These are phyloP conservation scores for Lerista edwardsae DNA, from an alignment of 2,797 vertebrate species.

Conservation along the genomic window DNA sequence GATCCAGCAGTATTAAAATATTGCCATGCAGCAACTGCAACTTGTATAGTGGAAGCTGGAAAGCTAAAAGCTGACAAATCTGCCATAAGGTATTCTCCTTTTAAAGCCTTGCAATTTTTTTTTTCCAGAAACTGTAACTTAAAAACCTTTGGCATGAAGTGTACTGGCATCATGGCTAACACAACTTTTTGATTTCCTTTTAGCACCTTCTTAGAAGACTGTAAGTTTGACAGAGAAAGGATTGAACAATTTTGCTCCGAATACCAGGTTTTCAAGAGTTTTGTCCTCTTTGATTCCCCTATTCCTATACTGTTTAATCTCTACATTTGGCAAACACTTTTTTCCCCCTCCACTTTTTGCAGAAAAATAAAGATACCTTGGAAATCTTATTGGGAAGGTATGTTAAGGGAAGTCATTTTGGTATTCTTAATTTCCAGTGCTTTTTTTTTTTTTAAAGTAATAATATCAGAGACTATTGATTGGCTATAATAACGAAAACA, in stretches of 20 bases:
- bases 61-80: conserved; percentile 89
- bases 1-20: conserved; percentile 88
- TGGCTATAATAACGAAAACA: conserved; percentile 45
- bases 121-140: conserved; percentile 28
- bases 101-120: conserved; percentile 17
- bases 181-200: conserved; percentile 29
- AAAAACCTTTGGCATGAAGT: conserved; percentile 1
- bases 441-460: conserved; percentile 46
- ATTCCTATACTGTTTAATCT: conserved; percentile 45
- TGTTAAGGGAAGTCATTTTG: conserved; percentile 63
- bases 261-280: conserved; percentile 84
- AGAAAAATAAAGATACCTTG: conserved; percentile 90
- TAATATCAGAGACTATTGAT: conserved; percentile 29
- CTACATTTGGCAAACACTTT: conserved; percentile 48
- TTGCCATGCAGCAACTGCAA: conserved; percentile 85
- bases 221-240: conserved; percentile 87
- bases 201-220: conserved; percentile 91
- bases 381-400: conserved; percentile 88
- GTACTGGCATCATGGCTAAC: conserved; percentile 55
- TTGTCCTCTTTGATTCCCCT: conserved; percentile 13
- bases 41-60: conserved; percentile 90
- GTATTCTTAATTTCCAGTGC: conserved; percentile 49
- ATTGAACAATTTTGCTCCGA: conserved; percentile 86
- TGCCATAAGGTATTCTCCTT: conserved; percentile 84
- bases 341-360: conserved; percentile 36